phyloP scores from a whole-genome alignment of 2,888 invertebrate genomes.

The Synanthedon formicaeformis region DNA sequence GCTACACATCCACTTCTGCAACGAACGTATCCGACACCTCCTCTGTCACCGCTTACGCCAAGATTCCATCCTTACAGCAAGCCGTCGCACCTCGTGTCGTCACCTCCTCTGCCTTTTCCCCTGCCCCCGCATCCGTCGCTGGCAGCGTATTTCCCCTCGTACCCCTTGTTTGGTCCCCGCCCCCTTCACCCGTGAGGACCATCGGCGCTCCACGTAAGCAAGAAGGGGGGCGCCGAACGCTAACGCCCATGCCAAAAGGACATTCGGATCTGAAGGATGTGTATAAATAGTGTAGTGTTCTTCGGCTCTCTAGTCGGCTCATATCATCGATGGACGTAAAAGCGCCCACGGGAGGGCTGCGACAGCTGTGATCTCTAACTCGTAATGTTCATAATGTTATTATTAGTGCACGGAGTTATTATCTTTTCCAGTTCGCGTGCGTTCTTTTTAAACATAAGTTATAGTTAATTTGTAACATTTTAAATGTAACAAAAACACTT shows the following conservation, averaged over 20 bases:
- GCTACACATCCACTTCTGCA: constrained; percentile 84
- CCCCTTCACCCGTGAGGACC: constrained; percentile 78
- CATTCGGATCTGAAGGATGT: constrained; percentile 52
- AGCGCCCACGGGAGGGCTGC: constrained; percentile 38
- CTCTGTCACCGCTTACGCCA: constrained; percentile 83
- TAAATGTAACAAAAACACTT: no score
- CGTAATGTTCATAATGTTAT: constrained; percentile 53
- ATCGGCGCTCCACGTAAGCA: constrained; percentile 80
- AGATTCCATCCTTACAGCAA: constrained; percentile 93
- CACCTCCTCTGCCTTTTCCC: constrained; percentile 75
- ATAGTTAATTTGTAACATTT: no score
- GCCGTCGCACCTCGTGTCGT: constrained; percentile 80
- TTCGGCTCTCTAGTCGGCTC: constrained; percentile 57
- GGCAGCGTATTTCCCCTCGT: constrained; percentile 89
- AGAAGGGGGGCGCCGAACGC: constrained; percentile 66
- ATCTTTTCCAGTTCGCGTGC: neutral
- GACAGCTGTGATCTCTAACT: constrained; percentile 68
- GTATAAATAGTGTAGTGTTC: constrained; percentile 54
- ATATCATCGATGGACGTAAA: constrained; percentile 59
- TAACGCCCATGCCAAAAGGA: constrained; percentile 62
- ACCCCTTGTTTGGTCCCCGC: constrained; percentile 87
- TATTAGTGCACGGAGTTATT: constrained; percentile 43
- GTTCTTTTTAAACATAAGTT: neutral
- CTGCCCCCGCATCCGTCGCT: constrained; percentile 81
- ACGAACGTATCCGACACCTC: constrained; percentile 90